Evolutionary conservation across 1,140 invertebrate species (phyloP).

Genomic region (Delia radicum): DNA sequence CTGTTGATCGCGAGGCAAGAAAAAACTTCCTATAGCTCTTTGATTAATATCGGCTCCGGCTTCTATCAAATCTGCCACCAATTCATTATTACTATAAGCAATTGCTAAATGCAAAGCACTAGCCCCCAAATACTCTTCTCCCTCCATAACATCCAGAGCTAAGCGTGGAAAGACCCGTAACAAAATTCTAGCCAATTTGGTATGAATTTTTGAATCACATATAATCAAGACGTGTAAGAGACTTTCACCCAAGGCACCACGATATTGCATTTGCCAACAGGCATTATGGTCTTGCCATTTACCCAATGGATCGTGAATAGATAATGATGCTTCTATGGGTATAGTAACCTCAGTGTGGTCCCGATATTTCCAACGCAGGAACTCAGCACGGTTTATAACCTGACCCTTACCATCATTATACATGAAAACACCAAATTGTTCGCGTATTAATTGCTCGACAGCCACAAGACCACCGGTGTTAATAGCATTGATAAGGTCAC

Average conservation of each 20-base stretch:
- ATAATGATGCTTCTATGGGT: slow-evolving; percentile 78
- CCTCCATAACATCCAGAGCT: slow-evolving; percentile 92
- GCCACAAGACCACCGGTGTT: slow-evolving; percentile 74
- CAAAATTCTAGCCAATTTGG: slow-evolving; percentile 77
- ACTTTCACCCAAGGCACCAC: slow-evolving; percentile 92
- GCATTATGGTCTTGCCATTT: slow-evolving; percentile 88
- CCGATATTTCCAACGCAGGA: slow-evolving; percentile 90
- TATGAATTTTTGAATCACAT: slow-evolving; percentile 79
- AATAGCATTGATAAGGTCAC: slow-evolving; percentile 83
- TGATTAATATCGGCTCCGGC: slow-evolving; percentile 89
- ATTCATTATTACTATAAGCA: slow-evolving; percentile 92
- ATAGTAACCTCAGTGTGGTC: slow-evolving; percentile 78
- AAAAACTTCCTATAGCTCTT: slow-evolving; percentile 90
- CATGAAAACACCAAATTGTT: slow-evolving; percentile 86
- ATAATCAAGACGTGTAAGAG: slow-evolving; percentile 93
- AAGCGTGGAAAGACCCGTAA: slow-evolving; percentile 89
- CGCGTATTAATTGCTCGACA: slow-evolving; percentile 83
- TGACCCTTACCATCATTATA: slow-evolving; percentile 87
- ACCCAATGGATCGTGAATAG: slow-evolving; percentile 77
- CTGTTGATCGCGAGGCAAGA: slow-evolving; percentile 90
- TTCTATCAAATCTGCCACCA: slow-evolving; percentile 90
- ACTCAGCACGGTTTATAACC: slow-evolving; percentile 85
- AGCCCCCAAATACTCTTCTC: slow-evolving; percentile 94
- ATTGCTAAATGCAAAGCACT: slow-evolving; percentile 94
- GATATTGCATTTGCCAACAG: slow-evolving; percentile 96